A percentile compares a stretch with the other conserved stretches of the same genome.
These are phyloP conservation scores for Trachelus tabidus DNA, from an alignment of 2,888 invertebrate genomes.

Conservation along the genomic window DNA sequence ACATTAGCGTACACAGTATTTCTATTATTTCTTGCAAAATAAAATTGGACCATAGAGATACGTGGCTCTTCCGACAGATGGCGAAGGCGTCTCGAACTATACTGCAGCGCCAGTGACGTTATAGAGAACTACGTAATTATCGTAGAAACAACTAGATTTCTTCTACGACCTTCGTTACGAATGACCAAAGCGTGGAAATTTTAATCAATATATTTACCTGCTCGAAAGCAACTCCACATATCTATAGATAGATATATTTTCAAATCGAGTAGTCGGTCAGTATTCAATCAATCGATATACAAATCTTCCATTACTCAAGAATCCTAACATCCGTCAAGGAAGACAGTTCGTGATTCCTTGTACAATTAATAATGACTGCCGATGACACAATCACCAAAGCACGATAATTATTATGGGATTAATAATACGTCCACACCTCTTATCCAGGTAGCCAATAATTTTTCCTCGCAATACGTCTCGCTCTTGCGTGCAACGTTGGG, in stretches of 20 bases:
- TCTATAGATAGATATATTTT: not conserved
- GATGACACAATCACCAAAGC: not conserved
- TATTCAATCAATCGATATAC: not conserved
- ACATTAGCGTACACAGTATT: not conserved
- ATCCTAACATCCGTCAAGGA: not conserved
- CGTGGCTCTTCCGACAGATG: not conserved
- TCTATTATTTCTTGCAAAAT: not conserved
- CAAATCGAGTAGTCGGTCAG: not conserved
- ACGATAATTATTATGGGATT: not conserved
- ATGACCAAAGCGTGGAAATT: not conserved
- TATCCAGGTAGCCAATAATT: not conserved
- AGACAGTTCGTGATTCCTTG: not conserved
- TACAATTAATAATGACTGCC: not conserved
- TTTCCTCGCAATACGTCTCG: not conserved
- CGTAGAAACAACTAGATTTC: not conserved
- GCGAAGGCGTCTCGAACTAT: not conserved
- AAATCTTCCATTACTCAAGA: not conserved
- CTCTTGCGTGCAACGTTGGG: not conserved
- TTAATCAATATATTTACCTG: not conserved
- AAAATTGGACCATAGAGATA: not conserved
- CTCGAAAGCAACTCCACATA: not conserved
- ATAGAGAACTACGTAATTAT: not conserved
- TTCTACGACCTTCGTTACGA: not conserved
- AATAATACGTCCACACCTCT: not conserved
- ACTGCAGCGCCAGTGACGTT: not conserved